Evolutionary conservation across 2,888 invertebrate species (phyloP).

Genomic region (Lithosia quadra): DNA sequence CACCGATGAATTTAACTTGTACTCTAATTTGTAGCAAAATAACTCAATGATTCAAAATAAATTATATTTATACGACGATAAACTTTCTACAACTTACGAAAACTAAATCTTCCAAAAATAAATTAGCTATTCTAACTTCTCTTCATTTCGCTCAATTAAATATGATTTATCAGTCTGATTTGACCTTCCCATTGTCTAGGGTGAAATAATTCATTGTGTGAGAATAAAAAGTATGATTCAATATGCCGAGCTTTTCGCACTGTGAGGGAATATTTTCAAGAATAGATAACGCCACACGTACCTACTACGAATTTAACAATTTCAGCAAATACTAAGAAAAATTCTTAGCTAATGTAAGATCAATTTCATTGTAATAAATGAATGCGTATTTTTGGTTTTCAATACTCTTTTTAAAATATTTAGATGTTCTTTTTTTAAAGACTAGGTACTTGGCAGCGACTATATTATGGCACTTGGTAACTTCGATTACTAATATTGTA

Average conservation of each 20-base stretch:
- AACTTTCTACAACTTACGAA: constrained; percentile 11
- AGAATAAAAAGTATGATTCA: constrained; percentile 35
- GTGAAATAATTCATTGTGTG: constrained; percentile 37
- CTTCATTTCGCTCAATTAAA: constrained; percentile 45
- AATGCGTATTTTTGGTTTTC: neutral
- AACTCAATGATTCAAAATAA: neutral
- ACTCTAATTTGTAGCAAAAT: neutral
- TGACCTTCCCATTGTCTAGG: constrained; percentile 41
- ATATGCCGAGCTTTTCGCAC: constrained; percentile 1
- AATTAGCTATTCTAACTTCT: constrained; percentile 42
- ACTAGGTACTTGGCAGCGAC: no score
- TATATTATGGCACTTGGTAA: no score
- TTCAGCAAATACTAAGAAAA: neutral
- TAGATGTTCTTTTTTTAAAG: neutral
- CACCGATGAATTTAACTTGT: neutral
- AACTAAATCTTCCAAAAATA: constrained; percentile 33
- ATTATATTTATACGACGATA: neutral
- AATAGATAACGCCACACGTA: neutral
- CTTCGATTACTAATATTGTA: no score
- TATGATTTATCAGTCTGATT: constrained; percentile 49
- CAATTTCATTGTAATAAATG: neutral
- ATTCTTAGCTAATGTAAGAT: neutral
- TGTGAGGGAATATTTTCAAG: neutral
- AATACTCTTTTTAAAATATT: neutral
- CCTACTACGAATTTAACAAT: no score